Evolutionary conservation across 2,888 invertebrate genomes (phyloP).

Genomic region (Apodemia zela): DNA sequence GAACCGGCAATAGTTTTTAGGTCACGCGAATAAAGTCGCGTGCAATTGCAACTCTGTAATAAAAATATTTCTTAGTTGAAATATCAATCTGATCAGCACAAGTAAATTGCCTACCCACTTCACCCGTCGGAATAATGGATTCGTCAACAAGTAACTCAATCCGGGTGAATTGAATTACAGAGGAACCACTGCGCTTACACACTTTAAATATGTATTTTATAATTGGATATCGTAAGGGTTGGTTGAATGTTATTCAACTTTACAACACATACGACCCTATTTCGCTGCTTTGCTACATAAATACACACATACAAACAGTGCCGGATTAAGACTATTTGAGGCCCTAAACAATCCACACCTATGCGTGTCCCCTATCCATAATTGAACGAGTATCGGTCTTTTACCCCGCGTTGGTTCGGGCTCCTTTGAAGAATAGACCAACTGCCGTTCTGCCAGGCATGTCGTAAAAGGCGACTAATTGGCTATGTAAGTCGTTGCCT

Average conservation of each 20-base stretch:
- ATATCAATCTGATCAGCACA: not conserved
- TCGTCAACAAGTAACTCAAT: constrained; percentile 72
- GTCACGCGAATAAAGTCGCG: too few species aligned
- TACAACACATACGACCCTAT: not conserved
- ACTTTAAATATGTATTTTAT: constrained; percentile 65
- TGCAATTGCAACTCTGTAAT: too few species aligned
- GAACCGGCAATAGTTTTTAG: too few species aligned
- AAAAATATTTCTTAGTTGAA: not conserved
- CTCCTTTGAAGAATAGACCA: too few species aligned
- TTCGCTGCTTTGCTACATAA: not conserved
- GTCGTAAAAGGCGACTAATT: too few species aligned
- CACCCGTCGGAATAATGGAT: constrained; percentile 58
- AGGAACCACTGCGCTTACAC: constrained; percentile 51
- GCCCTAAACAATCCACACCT: too few species aligned
- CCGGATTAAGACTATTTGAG: too few species aligned
- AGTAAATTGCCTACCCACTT: constrained; percentile 40
- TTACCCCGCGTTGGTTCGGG: too few species aligned
- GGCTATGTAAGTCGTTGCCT: too few species aligned
- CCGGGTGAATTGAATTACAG: constrained; percentile 62
- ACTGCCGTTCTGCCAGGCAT: too few species aligned
- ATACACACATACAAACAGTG: not conserved
- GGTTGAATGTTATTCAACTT: constrained; percentile 8
- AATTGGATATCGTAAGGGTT: constrained; percentile 45
- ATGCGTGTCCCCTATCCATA: too few species aligned
- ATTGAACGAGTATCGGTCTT: too few species aligned